Conservation (phyloP, 2,888 invertebrate genomes). For the Hedya salicella region DNA sequence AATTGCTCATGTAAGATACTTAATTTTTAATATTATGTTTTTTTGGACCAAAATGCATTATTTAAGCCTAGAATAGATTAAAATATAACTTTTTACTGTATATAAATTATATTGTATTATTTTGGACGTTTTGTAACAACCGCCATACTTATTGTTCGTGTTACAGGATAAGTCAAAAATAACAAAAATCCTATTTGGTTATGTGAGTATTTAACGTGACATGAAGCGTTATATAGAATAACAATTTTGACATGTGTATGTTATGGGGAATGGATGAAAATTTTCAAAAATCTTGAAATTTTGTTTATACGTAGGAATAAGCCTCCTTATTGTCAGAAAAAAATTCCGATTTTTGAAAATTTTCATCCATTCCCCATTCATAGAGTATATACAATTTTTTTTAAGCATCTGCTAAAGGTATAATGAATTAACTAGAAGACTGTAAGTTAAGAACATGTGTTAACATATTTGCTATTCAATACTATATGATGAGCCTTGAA, state of each 20-base stretch:
- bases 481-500: constrained; percentile 28
- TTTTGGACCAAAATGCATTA: constrained; percentile 37
- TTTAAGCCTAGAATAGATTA: constrained; percentile 11
- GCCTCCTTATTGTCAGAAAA: too few species aligned
- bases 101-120: background rate
- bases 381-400: background rate
- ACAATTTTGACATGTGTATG: constrained; percentile 9
- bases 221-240: background rate
- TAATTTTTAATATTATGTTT: constrained; percentile 25
- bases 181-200: background rate
- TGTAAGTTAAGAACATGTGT: constrained; percentile 39
- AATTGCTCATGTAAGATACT: constrained; percentile 24
- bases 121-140: constrained; percentile 21
- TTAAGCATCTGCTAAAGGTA: background rate
- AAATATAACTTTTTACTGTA: constrained; percentile 16
- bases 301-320: too few species aligned
- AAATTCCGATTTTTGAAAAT: too few species aligned
- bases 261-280: too few species aligned
- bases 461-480: background rate
- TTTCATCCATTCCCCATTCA: too few species aligned
- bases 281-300: too few species aligned
- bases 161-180: constrained; percentile 12
- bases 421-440: constrained; percentile 32
- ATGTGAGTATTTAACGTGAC: background rate
- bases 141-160: constrained; percentile 28